A percentile compares a stretch with the other conserved stretches of the same genome.
These are phyloP conservation scores for Paratilapia polleni DNA, from an alignment of 2,113 vertebrate genomes.

Conservation along the genomic window DNA sequence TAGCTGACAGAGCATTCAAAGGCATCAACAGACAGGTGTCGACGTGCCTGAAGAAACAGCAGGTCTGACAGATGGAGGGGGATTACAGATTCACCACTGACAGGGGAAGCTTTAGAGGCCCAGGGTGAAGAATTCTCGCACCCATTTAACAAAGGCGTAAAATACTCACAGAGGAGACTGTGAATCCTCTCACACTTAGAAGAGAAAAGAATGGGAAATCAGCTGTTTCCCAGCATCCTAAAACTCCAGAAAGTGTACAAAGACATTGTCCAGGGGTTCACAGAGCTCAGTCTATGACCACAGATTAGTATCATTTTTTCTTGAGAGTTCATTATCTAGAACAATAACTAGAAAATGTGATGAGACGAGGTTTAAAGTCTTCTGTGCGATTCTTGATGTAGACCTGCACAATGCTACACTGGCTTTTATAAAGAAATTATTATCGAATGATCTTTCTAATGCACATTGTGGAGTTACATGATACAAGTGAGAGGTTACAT, in stretches of 20 bases:
- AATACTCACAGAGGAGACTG: background rate
- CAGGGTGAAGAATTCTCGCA: background rate
- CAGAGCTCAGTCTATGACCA: background rate
- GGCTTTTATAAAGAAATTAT: background rate
- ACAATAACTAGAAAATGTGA: background rate
- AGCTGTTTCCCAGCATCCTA: background rate
- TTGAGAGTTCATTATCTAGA: background rate
- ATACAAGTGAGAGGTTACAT: background rate
- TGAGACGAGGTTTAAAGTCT: background rate
- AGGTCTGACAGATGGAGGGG: background rate
- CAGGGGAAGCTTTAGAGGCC: background rate
- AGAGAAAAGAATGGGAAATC: background rate
- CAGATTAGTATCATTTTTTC: accelerated
- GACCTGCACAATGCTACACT: background rate
- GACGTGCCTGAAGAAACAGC: background rate
- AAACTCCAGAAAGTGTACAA: background rate
- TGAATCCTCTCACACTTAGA: background rate
- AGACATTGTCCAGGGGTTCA: background rate
- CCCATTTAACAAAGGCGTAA: background rate
- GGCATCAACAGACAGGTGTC: background rate
- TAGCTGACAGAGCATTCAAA: background rate
- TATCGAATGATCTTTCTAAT: background rate
- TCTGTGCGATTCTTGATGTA: background rate
- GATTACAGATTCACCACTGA: background rate
- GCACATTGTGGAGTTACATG: background rate